Evolutionary conservation across 2,113 vertebrate species (phyloP), one percentile per base, ranked within the genome.

Genomic region (Odocoileus virginianus): DNA sequence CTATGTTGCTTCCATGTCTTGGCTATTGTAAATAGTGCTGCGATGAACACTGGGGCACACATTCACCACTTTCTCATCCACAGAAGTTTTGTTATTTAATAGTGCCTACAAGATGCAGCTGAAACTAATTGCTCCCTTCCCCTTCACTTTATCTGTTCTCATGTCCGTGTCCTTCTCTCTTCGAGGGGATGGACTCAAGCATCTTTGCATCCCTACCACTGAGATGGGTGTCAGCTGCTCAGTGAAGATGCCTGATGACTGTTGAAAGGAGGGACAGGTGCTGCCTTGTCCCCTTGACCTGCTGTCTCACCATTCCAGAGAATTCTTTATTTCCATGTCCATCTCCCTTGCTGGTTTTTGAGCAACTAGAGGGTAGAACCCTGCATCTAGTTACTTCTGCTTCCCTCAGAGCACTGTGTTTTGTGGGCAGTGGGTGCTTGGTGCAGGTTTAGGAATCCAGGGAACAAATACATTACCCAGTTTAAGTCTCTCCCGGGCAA

Each of bases 401-500:
- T 15, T 13, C 55, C 28, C 36, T 91, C 50, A 14, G 16, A 28
- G 36, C 33, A 45, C 43, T 40, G 27, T 47, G 61, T 45, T 86
- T 33, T 64, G 16, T 45, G 43, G 6, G 71, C 1, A 33, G 16
- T 9, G 25, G 33, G 28, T 50, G 28, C 40, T 96, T 16, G 12
- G 40, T 52, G 7, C 14, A 33, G 67, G 14, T 13, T 64, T 33
- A 45, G 33, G 74, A 10, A 19, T 23, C 61, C 64, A 60, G 23
- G 16, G 33, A 15, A 89, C 84, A 88, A 47, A 67, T 67, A 97
- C 78, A 27, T 96, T 99, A 99, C 99, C 99, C 97, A 99, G 98
- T 98, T 99, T 99, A 60, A 99, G 99, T 76, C 99, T 99, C 97
- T 99, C 99, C 15, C 99, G 99, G 19, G 99, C 99, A 90, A 99